Evolutionary conservation across 2,888 invertebrate species (phyloP).

Genomic region (Nephrotoma guestfalica): DNA sequence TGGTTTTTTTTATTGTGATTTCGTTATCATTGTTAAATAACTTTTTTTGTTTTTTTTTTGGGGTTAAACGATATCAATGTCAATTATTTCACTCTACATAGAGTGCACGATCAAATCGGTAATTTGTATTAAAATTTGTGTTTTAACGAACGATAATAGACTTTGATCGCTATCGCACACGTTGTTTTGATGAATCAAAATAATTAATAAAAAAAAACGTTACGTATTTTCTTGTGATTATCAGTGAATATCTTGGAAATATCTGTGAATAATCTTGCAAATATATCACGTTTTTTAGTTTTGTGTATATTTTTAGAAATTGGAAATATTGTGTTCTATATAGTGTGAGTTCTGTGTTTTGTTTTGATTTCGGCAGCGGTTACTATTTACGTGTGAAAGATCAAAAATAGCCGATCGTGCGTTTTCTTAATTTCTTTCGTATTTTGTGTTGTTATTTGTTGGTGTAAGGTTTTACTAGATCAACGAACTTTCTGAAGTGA

Average conservation of each 20-base stretch:
- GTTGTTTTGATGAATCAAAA: not conserved
- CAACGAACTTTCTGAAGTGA: not conserved
- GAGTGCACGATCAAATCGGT: not conserved
- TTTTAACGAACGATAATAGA: not conserved
- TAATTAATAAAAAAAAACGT: not conserved
- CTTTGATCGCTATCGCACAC: not conserved
- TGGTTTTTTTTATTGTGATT: not conserved
- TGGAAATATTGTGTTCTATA: not conserved
- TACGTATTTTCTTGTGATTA: not conserved
- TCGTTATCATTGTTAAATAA: not conserved
- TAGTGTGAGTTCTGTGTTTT: not conserved
- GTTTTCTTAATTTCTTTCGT: not conserved
- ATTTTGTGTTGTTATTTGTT: too few species aligned
- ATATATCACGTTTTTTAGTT: not conserved
- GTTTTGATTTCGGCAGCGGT: not conserved
- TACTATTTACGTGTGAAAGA: not conserved
- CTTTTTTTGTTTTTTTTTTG: not conserved
- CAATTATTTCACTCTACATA: not conserved
- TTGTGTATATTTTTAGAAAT: not conserved
- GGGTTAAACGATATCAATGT: not conserved
- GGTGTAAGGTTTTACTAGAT: not conserved
- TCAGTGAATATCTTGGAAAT: not conserved
- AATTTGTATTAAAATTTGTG: not conserved
- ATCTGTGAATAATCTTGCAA: not conserved
- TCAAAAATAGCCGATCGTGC: not conserved